Evolutionary conservation across 1,140 invertebrate species (phyloP).

Genomic region (Drosophila varians): DNA sequence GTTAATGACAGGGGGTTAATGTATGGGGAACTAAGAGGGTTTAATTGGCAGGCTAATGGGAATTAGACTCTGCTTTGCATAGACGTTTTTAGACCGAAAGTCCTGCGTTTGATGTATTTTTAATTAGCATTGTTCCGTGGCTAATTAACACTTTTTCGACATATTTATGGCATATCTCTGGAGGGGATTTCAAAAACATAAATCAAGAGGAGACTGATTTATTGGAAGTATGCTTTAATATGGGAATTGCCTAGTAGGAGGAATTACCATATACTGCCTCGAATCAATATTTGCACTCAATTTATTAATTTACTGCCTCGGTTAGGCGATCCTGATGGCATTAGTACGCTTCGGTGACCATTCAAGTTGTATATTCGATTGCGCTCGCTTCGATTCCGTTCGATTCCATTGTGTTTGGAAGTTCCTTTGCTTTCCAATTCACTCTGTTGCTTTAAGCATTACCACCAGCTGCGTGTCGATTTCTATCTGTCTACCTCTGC

Average conservation of each 20-base stretch:
- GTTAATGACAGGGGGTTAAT: neutral
- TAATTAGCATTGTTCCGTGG: conserved; percentile 15
- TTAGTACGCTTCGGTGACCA: conserved; percentile 5
- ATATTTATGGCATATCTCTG: conserved; percentile 4
- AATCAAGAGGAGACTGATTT: conserved; percentile 3
- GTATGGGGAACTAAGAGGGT: neutral
- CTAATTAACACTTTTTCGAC: conserved; percentile 12
- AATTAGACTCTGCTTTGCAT: neutral
- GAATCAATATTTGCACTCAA: too few relatives aligned
- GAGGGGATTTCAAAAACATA: neutral
- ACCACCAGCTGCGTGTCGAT: conserved; percentile 56
- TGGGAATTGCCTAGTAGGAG: too few relatives aligned
- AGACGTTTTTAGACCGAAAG: neutral
- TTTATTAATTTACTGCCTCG: neutral
- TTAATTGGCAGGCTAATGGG: neutral
- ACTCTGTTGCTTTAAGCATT: conserved; percentile 52
- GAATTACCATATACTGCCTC: too few relatives aligned
- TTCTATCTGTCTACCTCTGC: conserved; percentile 35
- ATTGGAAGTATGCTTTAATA: neutral
- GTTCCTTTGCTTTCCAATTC: conserved; percentile 24
- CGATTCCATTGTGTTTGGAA: conserved; percentile 25
- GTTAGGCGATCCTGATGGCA: neutral
- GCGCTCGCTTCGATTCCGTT: conserved; percentile 13
- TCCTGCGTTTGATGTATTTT: neutral
- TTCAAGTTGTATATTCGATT: neutral